These are phyloP conservation scores for Cnemophilus loriae DNA, from an alignment of 2,113 vertebrate genomes.

Conservation along the genomic window DNA sequence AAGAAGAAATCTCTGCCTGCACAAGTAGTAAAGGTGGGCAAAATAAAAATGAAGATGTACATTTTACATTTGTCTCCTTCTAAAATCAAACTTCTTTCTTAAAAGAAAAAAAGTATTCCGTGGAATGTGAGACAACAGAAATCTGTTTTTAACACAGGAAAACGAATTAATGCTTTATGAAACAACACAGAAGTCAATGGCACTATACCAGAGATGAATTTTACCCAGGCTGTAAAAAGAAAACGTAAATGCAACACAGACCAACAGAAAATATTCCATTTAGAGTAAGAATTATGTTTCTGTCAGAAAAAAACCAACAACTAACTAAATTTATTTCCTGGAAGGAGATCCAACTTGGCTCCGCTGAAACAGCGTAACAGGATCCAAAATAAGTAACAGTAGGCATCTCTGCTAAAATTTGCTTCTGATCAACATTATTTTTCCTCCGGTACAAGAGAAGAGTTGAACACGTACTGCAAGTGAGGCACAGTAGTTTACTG, in stretches of 20 bases:
- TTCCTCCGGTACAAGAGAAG: not conserved
- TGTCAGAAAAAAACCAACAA: constrained; percentile 32
- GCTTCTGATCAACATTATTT: constrained; percentile 18
- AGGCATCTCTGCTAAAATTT: constrained; percentile 28
- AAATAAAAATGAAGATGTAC: not conserved
- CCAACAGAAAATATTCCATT: constrained; percentile 25
- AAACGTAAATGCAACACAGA: constrained; percentile 26
- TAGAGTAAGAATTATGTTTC: constrained; percentile 36
- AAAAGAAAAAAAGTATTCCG: not conserved
- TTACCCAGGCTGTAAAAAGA: constrained; percentile 14
- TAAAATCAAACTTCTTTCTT: not conserved
- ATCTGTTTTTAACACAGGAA: constrained; percentile 14
- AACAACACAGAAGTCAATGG: constrained; percentile 43
- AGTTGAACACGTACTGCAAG: not conserved
- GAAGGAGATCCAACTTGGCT: constrained; percentile 55
- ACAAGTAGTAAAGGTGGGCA: not conserved
- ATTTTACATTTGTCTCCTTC: not conserved
- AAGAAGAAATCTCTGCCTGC: not conserved
- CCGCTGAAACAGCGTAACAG: not conserved
- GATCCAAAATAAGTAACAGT: constrained; percentile 60
- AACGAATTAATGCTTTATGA: constrained; percentile 38
- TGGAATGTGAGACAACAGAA: not conserved
- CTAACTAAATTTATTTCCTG: constrained; percentile 39
- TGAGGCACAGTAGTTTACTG: not conserved
- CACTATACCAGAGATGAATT: constrained; percentile 1